Evolutionary conservation across 2,888 invertebrate species (phyloP).

Genomic region (Selenia dentaria): DNA sequence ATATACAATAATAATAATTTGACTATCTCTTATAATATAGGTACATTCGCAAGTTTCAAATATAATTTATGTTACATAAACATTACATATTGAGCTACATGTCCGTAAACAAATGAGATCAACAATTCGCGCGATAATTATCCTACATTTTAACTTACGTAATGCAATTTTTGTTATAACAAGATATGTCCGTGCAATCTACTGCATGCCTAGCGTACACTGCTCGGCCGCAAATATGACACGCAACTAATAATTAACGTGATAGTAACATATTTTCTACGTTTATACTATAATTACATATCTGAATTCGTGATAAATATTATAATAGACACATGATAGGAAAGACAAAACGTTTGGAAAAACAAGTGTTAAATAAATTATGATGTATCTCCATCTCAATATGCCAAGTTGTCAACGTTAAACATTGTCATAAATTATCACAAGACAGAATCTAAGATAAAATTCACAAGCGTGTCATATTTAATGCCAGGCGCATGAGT

Average conservation of each 20-base stretch:
- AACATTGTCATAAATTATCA: too few relatives aligned
- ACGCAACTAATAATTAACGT: slow-evolving; percentile 4
- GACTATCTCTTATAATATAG: slow-evolving; percentile 70
- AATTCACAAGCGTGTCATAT: too few relatives aligned
- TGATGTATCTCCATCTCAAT: too few relatives aligned
- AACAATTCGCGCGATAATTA: slow-evolving; percentile 70
- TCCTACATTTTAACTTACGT: slow-evolving; percentile 39
- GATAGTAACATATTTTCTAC: too few relatives aligned
- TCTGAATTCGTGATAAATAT: too few relatives aligned
- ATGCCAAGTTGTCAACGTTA: too few relatives aligned
- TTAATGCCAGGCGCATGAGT: too few relatives aligned
- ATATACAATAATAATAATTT: slow-evolving; percentile 66
- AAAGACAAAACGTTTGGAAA: too few relatives aligned
- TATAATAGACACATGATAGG: too few relatives aligned
- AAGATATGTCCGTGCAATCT: slow-evolving; percentile 49
- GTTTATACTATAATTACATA: too few relatives aligned
- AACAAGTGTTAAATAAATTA: too few relatives aligned
- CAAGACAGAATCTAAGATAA: too few relatives aligned
- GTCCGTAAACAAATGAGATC: slow-evolving; percentile 81
- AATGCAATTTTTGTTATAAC: slow-evolving; percentile 48
- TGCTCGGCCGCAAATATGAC: slow-evolving; percentile 9
- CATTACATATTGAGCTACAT: slow-evolving; percentile 79
- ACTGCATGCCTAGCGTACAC: slow-evolving; percentile 46
- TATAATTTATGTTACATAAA: slow-evolving; percentile 69
- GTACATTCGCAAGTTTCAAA: slow-evolving; percentile 67